phyloP scores from a whole-genome alignment of 2,113 vertebrate species.

The Carassius carassius region DNA sequence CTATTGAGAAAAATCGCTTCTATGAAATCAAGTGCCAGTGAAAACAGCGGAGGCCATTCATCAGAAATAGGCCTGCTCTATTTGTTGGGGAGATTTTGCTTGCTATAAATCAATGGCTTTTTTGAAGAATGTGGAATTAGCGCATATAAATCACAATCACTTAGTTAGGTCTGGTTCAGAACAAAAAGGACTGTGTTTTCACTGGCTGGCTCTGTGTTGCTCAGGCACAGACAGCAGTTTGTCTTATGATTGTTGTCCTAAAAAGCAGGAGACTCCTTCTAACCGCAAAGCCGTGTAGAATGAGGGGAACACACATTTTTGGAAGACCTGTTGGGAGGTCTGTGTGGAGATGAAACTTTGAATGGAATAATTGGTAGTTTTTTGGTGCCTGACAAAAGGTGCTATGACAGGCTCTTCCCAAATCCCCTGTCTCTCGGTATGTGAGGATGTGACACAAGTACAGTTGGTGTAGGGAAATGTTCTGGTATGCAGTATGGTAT shows the following conservation, averaged over 20 bases:
- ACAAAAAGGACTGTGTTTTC: conserved; percentile 32
- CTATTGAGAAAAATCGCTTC: conserved; percentile 43
- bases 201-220: neutral
- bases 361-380: conserved; percentile 2
- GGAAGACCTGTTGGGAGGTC: conserved; percentile 8
- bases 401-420: conserved; percentile 39
- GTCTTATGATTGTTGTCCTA: conserved; percentile 17
- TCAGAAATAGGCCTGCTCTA: conserved; percentile 36
- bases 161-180: conserved; percentile 20
- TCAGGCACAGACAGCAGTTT: conserved; percentile 23
- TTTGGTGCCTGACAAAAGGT: conserved; percentile 39
- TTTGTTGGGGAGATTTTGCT: conserved; percentile 36
- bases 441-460: conserved; percentile 13
- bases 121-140: conserved; percentile 45
- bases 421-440: neutral
- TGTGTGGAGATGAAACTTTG: conserved; percentile 41
- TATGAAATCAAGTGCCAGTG: conserved; percentile 32
- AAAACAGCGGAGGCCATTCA: conserved; percentile 50
- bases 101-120: conserved; percentile 39
- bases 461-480: conserved; percentile 5
- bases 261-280: conserved; percentile 11
- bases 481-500: too few relatives aligned
- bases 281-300: neutral
- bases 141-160: conserved; percentile 47
- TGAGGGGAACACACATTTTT: neutral